Evolutionary conservation across 2,113 vertebrate species (phyloP).

Genomic region (Equus quagga): DNA sequence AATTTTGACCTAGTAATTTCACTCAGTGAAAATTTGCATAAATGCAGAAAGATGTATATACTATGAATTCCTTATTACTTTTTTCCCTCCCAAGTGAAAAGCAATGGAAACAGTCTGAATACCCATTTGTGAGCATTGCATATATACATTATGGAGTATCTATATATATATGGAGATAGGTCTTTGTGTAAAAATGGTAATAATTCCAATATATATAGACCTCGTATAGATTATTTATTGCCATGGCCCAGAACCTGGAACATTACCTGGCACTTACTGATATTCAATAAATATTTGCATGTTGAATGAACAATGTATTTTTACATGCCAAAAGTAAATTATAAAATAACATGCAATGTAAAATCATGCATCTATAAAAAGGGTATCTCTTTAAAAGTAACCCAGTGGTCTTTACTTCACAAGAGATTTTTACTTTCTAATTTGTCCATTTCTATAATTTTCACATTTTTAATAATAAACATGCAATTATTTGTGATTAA

Average conservation of each 20-base stretch:
- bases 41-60: not conserved
- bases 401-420: not conserved
- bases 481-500: not conserved
- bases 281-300: not conserved
- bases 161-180: not conserved
- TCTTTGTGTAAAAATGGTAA: not conserved
- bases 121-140: not conserved
- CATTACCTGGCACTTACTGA: not conserved
- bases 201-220: not conserved
- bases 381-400: not conserved
- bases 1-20: not conserved
- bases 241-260: not conserved
- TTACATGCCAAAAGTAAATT: not conserved
- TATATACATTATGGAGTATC: not conserved
- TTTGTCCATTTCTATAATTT: constrained; percentile 16
- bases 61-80: not conserved
- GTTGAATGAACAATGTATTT: not conserved
- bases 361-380: constrained; percentile 27
- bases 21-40: not conserved
- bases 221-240: not conserved
- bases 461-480: not conserved
- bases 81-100: not conserved
- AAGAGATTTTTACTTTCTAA: not conserved
- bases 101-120: not conserved
- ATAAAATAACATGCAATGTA: not conserved